Evolutionary conservation across 1,140 invertebrate genomes (phyloP).

Genomic region (Hormaphis cornu): DNA sequence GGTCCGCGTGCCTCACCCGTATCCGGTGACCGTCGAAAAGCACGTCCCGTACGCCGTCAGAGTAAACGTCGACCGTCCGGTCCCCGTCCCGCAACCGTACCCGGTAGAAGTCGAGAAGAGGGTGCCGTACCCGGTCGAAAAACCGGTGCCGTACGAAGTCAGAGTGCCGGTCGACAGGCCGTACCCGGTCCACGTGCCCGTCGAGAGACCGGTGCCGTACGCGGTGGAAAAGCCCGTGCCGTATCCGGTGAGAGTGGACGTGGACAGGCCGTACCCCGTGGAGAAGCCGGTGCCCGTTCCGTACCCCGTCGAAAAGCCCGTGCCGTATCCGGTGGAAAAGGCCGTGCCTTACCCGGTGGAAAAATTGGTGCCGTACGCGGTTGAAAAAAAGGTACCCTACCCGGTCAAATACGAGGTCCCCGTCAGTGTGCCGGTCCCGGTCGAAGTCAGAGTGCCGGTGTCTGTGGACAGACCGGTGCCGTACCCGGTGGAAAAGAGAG

Average conservation of each 20-base stretch:
- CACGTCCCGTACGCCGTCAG: slow-evolving; percentile 35
- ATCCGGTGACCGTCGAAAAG: slow-evolving; percentile 35
- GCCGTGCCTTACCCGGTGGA: slow-evolving; percentile 44
- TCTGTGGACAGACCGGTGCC: slow-evolving; percentile 63
- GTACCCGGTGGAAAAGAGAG: slow-evolving; percentile 58
- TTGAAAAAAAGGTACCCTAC: slow-evolving; percentile 54
- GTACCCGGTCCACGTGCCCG: slow-evolving; percentile 48
- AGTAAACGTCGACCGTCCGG: slow-evolving; percentile 35
- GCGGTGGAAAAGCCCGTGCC: slow-evolving; percentile 51
- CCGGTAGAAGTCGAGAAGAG: slow-evolving; percentile 35
- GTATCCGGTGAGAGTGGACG: slow-evolving; percentile 36
- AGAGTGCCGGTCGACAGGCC: slow-evolving; percentile 48
- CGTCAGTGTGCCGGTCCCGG: slow-evolving; percentile 58
- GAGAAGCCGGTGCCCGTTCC: slow-evolving; percentile 61
- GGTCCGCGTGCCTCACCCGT: slow-evolving; percentile 48
- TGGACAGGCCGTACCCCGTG: slow-evolving; percentile 42
- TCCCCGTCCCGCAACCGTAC: slow-evolving; percentile 35
- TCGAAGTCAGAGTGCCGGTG: slow-evolving; percentile 46
- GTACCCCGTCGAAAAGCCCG: slow-evolving; percentile 48
- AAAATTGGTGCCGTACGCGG: slow-evolving; percentile 53
- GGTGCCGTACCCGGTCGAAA: slow-evolving; percentile 36
- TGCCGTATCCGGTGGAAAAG: slow-evolving; percentile 43
- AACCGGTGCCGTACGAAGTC: slow-evolving; percentile 35
- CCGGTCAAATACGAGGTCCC: slow-evolving; percentile 64
- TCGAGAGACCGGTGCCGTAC: slow-evolving; percentile 48